Percentiles rank a stretch among this genome's conserved stretches.
These are phyloP conservation scores for Xenus cinereus DNA, from an alignment of 2,113 vertebrate species.

Conservation along the genomic window DNA sequence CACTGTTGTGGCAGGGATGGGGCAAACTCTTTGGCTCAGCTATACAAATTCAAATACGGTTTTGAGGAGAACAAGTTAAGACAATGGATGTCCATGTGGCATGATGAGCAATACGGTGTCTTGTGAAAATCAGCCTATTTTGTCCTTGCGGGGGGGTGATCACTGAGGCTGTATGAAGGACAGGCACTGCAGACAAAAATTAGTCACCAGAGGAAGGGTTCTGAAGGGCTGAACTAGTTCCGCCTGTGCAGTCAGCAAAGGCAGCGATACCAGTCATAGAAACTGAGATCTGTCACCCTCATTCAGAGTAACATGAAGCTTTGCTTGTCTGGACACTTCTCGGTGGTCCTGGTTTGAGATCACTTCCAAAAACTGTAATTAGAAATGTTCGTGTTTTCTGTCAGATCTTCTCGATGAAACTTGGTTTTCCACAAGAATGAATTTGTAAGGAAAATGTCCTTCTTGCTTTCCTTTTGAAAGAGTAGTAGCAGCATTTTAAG, in stretches of 20 bases:
- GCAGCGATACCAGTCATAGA: background rate
- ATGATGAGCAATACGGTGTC: fast-evolving
- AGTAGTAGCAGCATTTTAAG: background rate
- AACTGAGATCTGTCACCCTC: background rate
- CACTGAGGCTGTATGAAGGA: background rate
- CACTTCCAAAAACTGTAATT: background rate
- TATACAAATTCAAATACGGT: background rate
- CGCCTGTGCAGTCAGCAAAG: background rate
- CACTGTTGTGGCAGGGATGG: background rate
- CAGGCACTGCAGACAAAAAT: background rate
- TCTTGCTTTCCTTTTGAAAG: background rate
- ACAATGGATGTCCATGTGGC: background rate
- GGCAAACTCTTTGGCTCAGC: background rate
- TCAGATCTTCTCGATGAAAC: background rate
- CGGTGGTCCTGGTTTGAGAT: background rate
- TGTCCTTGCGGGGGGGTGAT: background rate
- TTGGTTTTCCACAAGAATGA: background rate
- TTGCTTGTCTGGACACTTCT: background rate
- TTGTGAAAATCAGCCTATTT: background rate
- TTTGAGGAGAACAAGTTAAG: background rate
- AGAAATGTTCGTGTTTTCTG: background rate
- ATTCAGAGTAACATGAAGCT: background rate
- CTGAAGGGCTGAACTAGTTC: background rate
- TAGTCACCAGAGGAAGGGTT: background rate
- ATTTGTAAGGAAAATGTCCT: background rate